phyloP scores from a whole-genome alignment of 2,797 vertebrate species.

The Manis crassicaudata region DNA sequence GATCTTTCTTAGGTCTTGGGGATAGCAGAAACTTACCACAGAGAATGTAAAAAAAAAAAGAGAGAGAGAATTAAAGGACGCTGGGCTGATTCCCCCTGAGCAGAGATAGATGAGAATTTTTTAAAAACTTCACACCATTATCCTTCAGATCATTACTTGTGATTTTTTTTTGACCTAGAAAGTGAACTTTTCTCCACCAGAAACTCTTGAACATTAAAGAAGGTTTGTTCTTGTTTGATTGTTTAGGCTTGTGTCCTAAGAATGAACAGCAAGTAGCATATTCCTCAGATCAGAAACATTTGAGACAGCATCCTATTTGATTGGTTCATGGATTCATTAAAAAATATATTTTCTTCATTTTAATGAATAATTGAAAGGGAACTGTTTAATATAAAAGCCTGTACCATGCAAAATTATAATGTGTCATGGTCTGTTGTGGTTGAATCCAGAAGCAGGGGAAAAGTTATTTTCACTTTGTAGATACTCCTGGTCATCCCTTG shows the following conservation, averaged over 20 bases:
- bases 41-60: background rate
- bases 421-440: background rate
- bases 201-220: background rate
- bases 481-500: background rate
- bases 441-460: background rate
- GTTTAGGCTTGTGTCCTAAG: background rate
- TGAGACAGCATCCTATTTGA: background rate
- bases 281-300: background rate
- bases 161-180: slow-evolving; percentile 3
- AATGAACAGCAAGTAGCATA: background rate
- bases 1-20: background rate
- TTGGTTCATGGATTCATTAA: background rate
- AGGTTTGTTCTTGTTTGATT: background rate
- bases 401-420: background rate
- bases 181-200: background rate
- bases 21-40: background rate
- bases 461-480: background rate
- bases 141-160: background rate
- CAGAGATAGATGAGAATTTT: background rate
- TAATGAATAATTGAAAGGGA: slow-evolving; percentile 6
- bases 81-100: background rate
- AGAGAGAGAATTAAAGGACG: background rate
- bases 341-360: background rate
- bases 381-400: background rate
- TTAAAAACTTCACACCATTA: background rate